Percentiles rank a stretch among this genome's conserved stretches.
phyloP scores from a whole-genome alignment of 2,888 invertebrate species.

The Sinodicranocentrus sp. region DNA sequence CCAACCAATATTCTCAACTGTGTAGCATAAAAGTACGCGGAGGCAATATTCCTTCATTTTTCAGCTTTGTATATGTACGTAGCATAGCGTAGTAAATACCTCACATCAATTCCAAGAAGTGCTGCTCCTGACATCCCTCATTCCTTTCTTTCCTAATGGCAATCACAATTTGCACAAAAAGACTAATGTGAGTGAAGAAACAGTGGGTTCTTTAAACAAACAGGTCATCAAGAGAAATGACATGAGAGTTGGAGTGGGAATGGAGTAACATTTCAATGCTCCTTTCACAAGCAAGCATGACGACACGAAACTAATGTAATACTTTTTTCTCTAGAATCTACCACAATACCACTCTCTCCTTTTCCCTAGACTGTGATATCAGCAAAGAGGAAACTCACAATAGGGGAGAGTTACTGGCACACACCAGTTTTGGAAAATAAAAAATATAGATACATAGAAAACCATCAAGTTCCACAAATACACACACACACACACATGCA shows the following conservation, averaged over 20 bases:
- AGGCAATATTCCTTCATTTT: conserved; percentile 39
- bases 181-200: conserved; percentile 58
- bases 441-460: background rate
- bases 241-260: conserved; percentile 45
- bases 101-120: conserved; percentile 59
- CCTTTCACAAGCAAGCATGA: conserved; percentile 2
- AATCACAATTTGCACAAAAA: conserved; percentile 67
- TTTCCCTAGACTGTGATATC: background rate
- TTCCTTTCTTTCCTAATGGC: conserved; percentile 66
- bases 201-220: conserved; percentile 60
- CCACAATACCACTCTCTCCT: background rate
- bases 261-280: conserved; percentile 54
- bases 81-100: conserved; percentile 42
- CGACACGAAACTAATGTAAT: background rate
- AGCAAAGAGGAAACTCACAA: background rate
- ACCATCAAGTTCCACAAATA: no score
- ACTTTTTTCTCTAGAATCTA: no score
- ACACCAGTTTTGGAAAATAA: conserved; percentile 1
- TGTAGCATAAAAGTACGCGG: no score
- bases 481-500: no score
- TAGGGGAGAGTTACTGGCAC: background rate
- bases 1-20: no score
- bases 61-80: conserved; percentile 14
- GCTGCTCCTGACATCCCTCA: conserved; percentile 63
- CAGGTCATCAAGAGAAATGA: conserved; percentile 66